Percentiles rank a stretch among this genome's conserved stretches.
Evolutionary conservation across 1,140 invertebrate genomes (phyloP).

Genomic region (Epicauta chinensis): DNA sequence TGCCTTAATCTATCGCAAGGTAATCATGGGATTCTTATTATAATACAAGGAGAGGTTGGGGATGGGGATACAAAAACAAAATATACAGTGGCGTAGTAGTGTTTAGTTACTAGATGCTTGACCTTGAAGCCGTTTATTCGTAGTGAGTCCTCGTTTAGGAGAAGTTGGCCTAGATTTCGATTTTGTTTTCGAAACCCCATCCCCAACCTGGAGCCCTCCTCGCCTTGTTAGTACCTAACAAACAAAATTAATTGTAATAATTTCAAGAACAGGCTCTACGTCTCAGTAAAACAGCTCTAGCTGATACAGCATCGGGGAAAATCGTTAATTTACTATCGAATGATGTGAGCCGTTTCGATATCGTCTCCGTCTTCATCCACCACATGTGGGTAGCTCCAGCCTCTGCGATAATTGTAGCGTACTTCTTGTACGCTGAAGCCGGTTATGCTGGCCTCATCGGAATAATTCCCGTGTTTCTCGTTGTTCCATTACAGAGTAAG

Average conservation of each 20-base stretch:
- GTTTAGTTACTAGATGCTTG: too few species aligned
- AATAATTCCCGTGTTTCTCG: slow-evolving; percentile 58
- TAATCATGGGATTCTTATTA: slow-evolving; percentile 35
- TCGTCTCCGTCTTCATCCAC: slow-evolving; percentile 53
- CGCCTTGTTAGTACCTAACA: too few species aligned
- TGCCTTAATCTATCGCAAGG: slow-evolving; percentile 63
- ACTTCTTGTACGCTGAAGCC: slow-evolving; percentile 58
- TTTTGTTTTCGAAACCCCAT: too few species aligned
- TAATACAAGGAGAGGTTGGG: too few species aligned
- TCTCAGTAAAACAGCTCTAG: slow-evolving; percentile 59
- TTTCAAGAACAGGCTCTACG: slow-evolving; percentile 44
- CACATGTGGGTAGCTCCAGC: slow-evolving; percentile 62
- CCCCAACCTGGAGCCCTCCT: too few species aligned
- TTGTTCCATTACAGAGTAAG: slow-evolving; percentile 66
- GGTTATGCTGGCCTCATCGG: slow-evolving; percentile 62
- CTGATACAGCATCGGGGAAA: slow-evolving; percentile 74
- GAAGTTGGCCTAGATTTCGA: too few species aligned
- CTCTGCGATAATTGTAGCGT: slow-evolving; percentile 53
- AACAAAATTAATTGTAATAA: too few species aligned
- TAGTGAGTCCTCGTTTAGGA: too few species aligned
- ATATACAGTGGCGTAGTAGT: too few species aligned
- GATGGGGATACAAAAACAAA: too few species aligned
- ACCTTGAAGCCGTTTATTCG: too few species aligned
- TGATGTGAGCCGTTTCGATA: slow-evolving; percentile 63
- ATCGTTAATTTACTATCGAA: slow-evolving; percentile 80